phyloP scores from a whole-genome alignment of 2,113 vertebrate species.

The Cacatua alba region DNA sequence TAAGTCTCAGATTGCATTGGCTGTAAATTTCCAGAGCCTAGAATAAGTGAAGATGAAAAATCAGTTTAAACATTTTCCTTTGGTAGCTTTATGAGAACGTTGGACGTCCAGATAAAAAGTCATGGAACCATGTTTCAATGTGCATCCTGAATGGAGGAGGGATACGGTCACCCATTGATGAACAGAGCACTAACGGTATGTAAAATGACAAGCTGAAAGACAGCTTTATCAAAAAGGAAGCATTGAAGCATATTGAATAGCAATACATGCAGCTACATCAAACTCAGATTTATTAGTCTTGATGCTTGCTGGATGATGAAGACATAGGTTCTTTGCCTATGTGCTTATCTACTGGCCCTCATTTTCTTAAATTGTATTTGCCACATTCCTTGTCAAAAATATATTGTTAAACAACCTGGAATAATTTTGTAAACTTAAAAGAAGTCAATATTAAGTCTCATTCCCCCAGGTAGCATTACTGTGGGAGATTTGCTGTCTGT shows the following conservation, averaged over 20 bases:
- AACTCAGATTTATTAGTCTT: not conserved
- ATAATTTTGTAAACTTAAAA: not conserved
- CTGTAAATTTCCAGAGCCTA: not conserved
- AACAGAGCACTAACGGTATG: constrained; percentile 81
- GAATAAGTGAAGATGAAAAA: not conserved
- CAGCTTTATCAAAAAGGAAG: not conserved
- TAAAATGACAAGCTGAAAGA: not conserved
- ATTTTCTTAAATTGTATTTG: not conserved
- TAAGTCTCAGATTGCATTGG: not conserved
- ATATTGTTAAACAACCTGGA: not conserved
- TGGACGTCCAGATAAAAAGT: constrained; percentile 57
- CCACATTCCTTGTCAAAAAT: not conserved
- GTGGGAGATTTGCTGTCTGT: constrained; percentile 88
- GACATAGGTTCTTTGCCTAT: not conserved
- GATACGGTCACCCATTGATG: constrained; percentile 86
- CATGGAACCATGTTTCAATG: constrained; percentile 91
- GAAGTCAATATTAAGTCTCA: not conserved
- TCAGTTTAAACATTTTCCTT: not conserved
- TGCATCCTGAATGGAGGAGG: constrained; percentile 87
- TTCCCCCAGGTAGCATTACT: constrained; percentile 84
- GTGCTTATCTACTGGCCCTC: not conserved
- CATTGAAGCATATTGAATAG: not conserved
- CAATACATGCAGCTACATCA: not conserved
- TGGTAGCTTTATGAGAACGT: constrained; percentile 86
- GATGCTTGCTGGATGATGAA: not conserved